Evolutionary conservation across 2,113 vertebrate genomes (phyloP), one percentile per base, ranked within the genome.

Genomic region (Antigone vipio): DNA sequence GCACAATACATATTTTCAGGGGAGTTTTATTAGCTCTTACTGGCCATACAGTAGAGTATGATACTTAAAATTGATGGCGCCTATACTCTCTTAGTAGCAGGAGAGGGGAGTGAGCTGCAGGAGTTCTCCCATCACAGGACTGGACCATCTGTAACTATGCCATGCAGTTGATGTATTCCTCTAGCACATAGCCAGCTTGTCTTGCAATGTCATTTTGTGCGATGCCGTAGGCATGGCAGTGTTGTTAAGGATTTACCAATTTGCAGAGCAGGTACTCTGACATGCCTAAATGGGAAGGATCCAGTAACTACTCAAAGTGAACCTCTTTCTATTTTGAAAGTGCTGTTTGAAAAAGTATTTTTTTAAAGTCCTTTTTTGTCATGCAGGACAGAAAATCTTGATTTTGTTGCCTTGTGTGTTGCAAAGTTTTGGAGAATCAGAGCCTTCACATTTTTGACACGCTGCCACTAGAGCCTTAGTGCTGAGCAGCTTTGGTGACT

Each of bases 401-500:
- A 6, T 5, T 62, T 45, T 62, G 62, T 52, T 79, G 18, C 26
- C 23, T 73, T 58, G 5, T 29, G 19, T 42, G 16, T 68, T 59
- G 30, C 52, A 58, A 76, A 7, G 12, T 59, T 59, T 50, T n/a
- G 27, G 64, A 62, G 29, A 76, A 71, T 42, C 64, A 52, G 42
- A 45, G 23, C 53, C 22, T 62, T 81, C 29, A 29, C 42, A 24
- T n/a, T 40, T 76, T 69, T 22, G n/a, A 13, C 22, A 13, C 1
- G 0, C 44, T 88, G 63, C 15, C 5, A 0, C n/a, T 38, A 44
- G 21, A 72, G 53, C 20, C 3, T 0, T 47, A 55, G 15, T 16
- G 15, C 32, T 85, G 29, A 45, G 74, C 35, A 85, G 10, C 35
- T 85, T 45, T 67, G 78, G 42, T n/a, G 53, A 63, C 21, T 0